A percentile compares a stretch with the other conserved stretches of the same genome.
Evolutionary conservation across 2,888 invertebrate genomes (phyloP).

Genomic region (Heterodera filipjevi): DNA sequence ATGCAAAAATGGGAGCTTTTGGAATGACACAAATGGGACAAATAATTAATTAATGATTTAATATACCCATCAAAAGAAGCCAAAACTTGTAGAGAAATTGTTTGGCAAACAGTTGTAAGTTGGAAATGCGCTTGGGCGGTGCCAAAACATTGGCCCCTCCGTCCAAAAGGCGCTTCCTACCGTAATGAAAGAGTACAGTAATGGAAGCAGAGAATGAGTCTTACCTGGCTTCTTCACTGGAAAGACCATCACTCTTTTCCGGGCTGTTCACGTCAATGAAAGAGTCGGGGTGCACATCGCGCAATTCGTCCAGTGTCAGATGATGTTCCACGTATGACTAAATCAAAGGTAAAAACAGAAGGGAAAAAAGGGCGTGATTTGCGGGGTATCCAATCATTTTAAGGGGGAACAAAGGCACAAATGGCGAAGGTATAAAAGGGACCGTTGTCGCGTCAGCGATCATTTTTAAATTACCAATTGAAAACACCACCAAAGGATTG

Average conservation of each 20-base stretch:
- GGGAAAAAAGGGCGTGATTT: neutral
- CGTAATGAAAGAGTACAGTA: conserved; percentile 8
- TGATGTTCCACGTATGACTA: conserved; percentile 58
- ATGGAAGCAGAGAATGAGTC: neutral
- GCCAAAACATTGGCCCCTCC: conserved; percentile 58
- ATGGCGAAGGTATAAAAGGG: neutral
- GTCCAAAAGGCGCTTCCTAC: conserved; percentile 56
- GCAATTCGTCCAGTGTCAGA: conserved; percentile 50
- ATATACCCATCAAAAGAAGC: conserved; percentile 54
- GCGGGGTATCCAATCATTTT: neutral
- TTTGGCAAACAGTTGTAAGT: conserved; percentile 49
- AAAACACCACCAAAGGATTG: no score
- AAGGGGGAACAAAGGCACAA: no score
- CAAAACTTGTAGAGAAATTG: conserved; percentile 64
- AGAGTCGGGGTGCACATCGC: conserved; percentile 59
- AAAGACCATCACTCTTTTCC: conserved; percentile 59
- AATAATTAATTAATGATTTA: neutral
- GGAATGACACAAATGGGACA: conserved; percentile 18
- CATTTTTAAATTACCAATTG: no score
- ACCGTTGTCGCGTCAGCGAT: no score
- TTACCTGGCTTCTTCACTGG: conserved; percentile 55
- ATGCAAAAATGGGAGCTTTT: no score
- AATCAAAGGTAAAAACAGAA: neutral
- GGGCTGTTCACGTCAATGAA: conserved; percentile 55
- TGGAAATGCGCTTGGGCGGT: conserved; percentile 48